Percentiles rank a stretch among this genome's conserved stretches.
Conservation (phyloP, 2,113 vertebrate species). For the Ammodramus savannarum region DNA sequence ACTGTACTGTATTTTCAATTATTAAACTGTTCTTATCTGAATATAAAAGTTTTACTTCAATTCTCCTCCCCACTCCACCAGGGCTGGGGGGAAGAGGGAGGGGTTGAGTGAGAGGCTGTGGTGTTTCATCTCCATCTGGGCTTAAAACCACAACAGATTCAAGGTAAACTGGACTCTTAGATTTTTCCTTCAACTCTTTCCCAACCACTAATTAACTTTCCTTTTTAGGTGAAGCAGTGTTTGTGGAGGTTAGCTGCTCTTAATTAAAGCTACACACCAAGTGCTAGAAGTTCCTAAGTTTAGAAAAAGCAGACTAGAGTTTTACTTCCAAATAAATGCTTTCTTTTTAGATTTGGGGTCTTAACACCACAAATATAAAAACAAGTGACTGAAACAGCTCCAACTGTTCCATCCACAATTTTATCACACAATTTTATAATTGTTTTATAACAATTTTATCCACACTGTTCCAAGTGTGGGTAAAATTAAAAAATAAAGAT, state of each 20-base stretch:
- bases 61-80: background rate
- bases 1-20: background rate
- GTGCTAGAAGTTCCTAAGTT: background rate
- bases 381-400: background rate
- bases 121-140: background rate
- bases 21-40: background rate
- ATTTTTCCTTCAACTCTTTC: background rate
- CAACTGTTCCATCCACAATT: background rate
- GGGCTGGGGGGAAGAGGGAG: background rate
- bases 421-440: too few relatives aligned
- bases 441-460: too few relatives aligned
- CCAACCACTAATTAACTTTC: background rate
- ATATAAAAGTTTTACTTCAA: background rate
- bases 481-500: background rate
- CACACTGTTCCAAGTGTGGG: background rate
- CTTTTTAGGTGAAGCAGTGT: background rate
- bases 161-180: background rate
- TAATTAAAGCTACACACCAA: background rate
- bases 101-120: background rate
- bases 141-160: background rate
- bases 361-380: background rate
- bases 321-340: background rate
- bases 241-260: background rate
- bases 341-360: background rate
- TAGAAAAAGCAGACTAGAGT: background rate